Evolutionary conservation across 2,888 invertebrate species (phyloP).

Genomic region (Andrena minutula): DNA sequence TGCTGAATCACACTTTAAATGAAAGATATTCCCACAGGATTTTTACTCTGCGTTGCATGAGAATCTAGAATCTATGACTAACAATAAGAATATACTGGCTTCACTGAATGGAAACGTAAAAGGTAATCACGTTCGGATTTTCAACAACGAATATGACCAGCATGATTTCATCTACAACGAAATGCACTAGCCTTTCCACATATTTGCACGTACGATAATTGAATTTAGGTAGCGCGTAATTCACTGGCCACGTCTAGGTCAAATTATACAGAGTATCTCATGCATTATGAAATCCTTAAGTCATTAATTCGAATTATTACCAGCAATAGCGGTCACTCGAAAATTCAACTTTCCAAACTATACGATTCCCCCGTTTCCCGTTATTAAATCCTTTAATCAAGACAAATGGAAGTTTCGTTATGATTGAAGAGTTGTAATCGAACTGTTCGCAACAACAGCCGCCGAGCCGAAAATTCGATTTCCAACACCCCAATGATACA

Average conservation of each 20-base stretch:
- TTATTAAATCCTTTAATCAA: neutral
- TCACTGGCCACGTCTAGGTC: neutral
- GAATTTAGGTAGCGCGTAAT: neutral
- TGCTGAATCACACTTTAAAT: neutral
- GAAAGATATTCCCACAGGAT: neutral
- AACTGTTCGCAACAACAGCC: neutral
- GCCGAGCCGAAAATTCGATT: neutral
- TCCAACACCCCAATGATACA: neutral
- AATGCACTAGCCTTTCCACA: too few species aligned
- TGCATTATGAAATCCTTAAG: neutral
- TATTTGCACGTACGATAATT: neutral
- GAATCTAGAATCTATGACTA: neutral
- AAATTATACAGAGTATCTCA: neutral
- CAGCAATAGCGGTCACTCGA: neutral
- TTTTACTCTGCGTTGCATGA: neutral
- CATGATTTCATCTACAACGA: too few species aligned
- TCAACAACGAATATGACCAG: too few species aligned
- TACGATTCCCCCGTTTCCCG: neutral
- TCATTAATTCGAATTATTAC: neutral
- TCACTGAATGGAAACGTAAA: too few species aligned
- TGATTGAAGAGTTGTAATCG: neutral
- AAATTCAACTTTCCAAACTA: neutral
- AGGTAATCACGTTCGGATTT: too few species aligned
- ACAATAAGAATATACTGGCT: too few species aligned
- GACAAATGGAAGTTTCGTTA: neutral